Base-by-base conservation (phyloP, 2,888 invertebrate species). In the Andrena camellia region DNA sequence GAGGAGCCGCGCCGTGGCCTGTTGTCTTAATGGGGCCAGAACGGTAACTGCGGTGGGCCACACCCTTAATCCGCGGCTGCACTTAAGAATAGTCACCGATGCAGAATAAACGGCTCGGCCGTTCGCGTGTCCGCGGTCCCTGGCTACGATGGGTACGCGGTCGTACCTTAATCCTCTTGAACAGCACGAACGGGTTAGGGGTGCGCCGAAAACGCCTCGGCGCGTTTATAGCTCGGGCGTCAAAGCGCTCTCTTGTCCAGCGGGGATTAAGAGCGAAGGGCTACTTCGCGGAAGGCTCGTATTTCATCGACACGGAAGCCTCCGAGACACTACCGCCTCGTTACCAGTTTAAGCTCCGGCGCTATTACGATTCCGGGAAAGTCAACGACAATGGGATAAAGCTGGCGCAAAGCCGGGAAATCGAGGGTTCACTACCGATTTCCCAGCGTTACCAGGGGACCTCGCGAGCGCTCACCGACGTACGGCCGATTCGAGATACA, bases 21-120 rank as follows among this genome's bases (percentile, higher is more conserved):
- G 79, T 86, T 81, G 83, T 79, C 73, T 84, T 86, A 86, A 86
- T 86, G 79, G 72, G 77, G 74, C 78, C 81, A 86, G 81, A 79
- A 86, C 77, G 80, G 77, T 88, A 88, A 86, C 80, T 82, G 74
- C 72, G 77, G 67, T 84, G 78, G 83, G 72, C 80, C 78, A 85
- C 83, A 82, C 78, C 88, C 81, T 88, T 86, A 88, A 88, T 86
- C 82, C 83, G 62, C 79, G 72, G 54, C 76, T 57, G 52, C 71
- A 54, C 74, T 86, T 69, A 69, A 84, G 81, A 80, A 86, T 84
- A 78, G 81, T 64, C 52, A 57, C 57, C 60, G 73, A 73, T 69
- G 72, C 64, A 83, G 79, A 78, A 82, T 82, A 82, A 84, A 86
- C 69, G 72, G 63, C 60, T 70, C 23, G 62, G 77, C 67, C 26